These are phyloP conservation scores for Acanthurus lineatus DNA, from an alignment of 2,797 vertebrate genomes.

Conservation along the genomic window DNA sequence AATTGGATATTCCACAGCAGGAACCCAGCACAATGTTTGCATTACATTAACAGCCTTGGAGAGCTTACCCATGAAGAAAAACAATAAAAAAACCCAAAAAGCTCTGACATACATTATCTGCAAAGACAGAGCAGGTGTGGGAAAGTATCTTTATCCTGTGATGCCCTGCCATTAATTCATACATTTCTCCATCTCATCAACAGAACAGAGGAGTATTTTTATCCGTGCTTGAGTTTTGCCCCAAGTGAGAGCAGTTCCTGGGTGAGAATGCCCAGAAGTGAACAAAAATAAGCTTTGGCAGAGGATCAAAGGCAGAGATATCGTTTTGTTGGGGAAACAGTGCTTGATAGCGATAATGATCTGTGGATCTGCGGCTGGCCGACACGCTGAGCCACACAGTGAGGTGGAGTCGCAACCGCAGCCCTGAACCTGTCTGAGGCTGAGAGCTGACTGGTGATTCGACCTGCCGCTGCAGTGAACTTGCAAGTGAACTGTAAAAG, in stretches of 20 bases:
- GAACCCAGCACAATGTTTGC: slow-evolving; percentile 53
- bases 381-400: slow-evolving; percentile 53
- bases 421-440: slow-evolving; percentile 27
- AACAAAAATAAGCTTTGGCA: slow-evolving; percentile 69
- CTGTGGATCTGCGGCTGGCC: slow-evolving; percentile 62
- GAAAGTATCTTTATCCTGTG: slow-evolving; percentile 25
- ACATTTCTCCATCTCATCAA: slow-evolving; percentile 59
- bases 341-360: slow-evolving; percentile 78
- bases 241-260: slow-evolving; percentile 54
- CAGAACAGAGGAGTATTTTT: slow-evolving; percentile 61
- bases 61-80: slow-evolving; percentile 25
- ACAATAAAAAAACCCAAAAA: background rate
- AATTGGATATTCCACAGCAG: slow-evolving; percentile 75
- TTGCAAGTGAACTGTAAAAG: slow-evolving; percentile 55
- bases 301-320: slow-evolving; percentile 76
- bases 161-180: slow-evolving; percentile 47
- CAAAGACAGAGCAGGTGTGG: slow-evolving; percentile 29
- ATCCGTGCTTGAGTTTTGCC: slow-evolving; percentile 45
- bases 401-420: slow-evolving; percentile 41
- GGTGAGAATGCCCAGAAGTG: slow-evolving; percentile 72
- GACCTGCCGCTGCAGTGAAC: slow-evolving; percentile 59
- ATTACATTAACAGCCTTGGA: slow-evolving; percentile 53
- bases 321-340: slow-evolving; percentile 74
- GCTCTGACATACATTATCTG: background rate
- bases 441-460: slow-evolving; percentile 32